phyloP scores from a whole-genome alignment of 2,113 vertebrate species.

The Cricetomys ansorgei region DNA sequence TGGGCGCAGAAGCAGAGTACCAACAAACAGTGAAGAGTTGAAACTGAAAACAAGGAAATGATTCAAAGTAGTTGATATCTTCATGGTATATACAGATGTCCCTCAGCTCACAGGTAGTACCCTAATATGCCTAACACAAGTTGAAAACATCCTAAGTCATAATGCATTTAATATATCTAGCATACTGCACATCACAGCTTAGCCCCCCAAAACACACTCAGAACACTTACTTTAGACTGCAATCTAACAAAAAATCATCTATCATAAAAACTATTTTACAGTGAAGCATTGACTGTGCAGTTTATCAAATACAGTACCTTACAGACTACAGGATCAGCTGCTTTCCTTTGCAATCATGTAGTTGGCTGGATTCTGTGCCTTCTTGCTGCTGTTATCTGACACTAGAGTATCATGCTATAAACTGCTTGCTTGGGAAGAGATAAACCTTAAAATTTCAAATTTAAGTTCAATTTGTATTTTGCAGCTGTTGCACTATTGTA shows the following conservation, averaged over 20 bases:
- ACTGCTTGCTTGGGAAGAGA: not conserved
- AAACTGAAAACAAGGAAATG: not conserved
- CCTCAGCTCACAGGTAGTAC: not conserved
- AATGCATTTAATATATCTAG: not conserved
- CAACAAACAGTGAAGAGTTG: not conserved
- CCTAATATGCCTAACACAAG: not conserved
- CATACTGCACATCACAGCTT: not conserved
- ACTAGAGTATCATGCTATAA: not conserved
- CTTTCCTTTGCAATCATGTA: not conserved
- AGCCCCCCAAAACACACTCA: not conserved
- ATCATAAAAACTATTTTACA: not conserved
- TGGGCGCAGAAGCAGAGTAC: not conserved
- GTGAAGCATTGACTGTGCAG: not conserved
- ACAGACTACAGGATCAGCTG: not conserved
- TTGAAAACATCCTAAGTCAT: not conserved
- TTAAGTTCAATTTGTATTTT: not conserved
- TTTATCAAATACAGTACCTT: not conserved
- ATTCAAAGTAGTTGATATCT: not conserved
- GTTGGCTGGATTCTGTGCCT: not conserved
- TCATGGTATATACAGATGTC: not conserved
- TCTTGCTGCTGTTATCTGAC: not conserved
- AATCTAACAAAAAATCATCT: not conserved
- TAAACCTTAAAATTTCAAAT: not conserved
- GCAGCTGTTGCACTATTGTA: not conserved
- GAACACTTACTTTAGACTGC: not conserved